A percentile compares a stretch with the other conserved stretches of the same genome.
Conservation (phyloP, 1,140 invertebrate genomes). For the Meteorus sp. region DNA sequence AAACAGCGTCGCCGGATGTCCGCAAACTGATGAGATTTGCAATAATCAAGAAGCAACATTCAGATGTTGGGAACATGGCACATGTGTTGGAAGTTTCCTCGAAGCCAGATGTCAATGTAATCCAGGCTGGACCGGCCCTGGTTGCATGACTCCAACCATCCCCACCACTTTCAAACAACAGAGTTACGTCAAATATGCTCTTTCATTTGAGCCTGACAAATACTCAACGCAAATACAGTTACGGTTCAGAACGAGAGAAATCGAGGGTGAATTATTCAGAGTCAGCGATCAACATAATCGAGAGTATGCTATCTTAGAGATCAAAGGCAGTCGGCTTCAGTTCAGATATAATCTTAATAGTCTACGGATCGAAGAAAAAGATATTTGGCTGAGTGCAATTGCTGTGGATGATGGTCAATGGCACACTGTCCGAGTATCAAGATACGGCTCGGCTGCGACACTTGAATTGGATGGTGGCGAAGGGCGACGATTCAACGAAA, state of each 20-base stretch:
- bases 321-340: slow-evolving; percentile 86
- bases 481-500: slow-evolving; percentile 92
- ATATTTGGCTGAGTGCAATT: slow-evolving; percentile 87
- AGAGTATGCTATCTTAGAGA: slow-evolving; percentile 92
- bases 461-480: slow-evolving; percentile 94
- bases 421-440: slow-evolving; percentile 88
- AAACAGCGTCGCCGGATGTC: slow-evolving; percentile 84
- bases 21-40: slow-evolving; percentile 87
- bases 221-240: slow-evolving; percentile 92
- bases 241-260: slow-evolving; percentile 89
- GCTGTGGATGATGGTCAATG: slow-evolving; percentile 95
- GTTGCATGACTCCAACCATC: slow-evolving; percentile 82
- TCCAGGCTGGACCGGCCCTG: slow-evolving; percentile 87
- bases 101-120: slow-evolving; percentile 89
- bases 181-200: slow-evolving; percentile 93
- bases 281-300: slow-evolving; percentile 93
- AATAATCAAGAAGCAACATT: slow-evolving; percentile 78
- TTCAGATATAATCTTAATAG: slow-evolving; percentile 94
- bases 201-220: slow-evolving; percentile 90
- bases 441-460: slow-evolving; percentile 92
- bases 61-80: slow-evolving; percentile 87
- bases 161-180: slow-evolving; percentile 88
- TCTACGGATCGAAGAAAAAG: slow-evolving; percentile 82
- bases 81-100: slow-evolving; percentile 87
- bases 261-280: slow-evolving; percentile 87